phyloP scores from a whole-genome alignment of 2,888 invertebrate genomes.

The Cabera pusaria region DNA sequence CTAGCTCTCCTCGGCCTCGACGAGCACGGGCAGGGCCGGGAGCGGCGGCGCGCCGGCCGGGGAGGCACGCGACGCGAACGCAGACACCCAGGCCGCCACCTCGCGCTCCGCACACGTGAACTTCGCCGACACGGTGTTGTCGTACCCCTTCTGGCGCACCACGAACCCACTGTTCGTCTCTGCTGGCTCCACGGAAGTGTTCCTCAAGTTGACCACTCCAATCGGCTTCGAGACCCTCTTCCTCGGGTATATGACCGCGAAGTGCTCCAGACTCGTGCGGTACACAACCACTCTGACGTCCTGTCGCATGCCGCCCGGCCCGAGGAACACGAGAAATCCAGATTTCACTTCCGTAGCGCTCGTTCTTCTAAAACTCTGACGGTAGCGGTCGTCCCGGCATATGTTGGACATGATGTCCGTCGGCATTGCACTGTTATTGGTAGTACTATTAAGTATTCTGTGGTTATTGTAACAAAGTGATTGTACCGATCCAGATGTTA shows the following conservation, averaged over 20 bases:
- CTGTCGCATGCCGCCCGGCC: slow-evolving; percentile 83
- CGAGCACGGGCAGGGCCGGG: slow-evolving; percentile 79
- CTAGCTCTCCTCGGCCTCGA: slow-evolving; percentile 84
- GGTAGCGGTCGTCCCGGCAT: slow-evolving; percentile 60
- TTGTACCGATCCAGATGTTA: slow-evolving; percentile 46
- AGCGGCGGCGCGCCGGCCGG: slow-evolving; percentile 70
- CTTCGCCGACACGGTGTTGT: slow-evolving; percentile 83
- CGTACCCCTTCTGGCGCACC: slow-evolving; percentile 85
- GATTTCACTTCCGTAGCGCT: slow-evolving; percentile 84
- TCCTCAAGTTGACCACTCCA: slow-evolving; percentile 84
- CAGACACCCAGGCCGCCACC: slow-evolving; percentile 83
- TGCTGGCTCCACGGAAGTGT: slow-evolving; percentile 81
- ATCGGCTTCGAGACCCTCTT: slow-evolving; percentile 85
- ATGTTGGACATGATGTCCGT: slow-evolving; percentile 60
- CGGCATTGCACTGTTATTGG: slow-evolving; percentile 64
- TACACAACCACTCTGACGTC: slow-evolving; percentile 86
- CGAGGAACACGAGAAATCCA: slow-evolving; percentile 84
- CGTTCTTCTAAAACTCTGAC: slow-evolving; percentile 51
- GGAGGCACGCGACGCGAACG: slow-evolving; percentile 77
- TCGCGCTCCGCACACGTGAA: slow-evolving; percentile 84
- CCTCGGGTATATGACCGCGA: slow-evolving; percentile 86
- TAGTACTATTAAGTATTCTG: slow-evolving; percentile 26
- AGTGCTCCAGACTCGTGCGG: slow-evolving; percentile 85
- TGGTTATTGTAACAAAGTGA: too few species aligned
- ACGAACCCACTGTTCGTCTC: slow-evolving; percentile 77